These are phyloP conservation scores for Aspiorhynchus laticeps DNA, from an alignment of 2,113 vertebrate genomes.

Conservation along the genomic window DNA sequence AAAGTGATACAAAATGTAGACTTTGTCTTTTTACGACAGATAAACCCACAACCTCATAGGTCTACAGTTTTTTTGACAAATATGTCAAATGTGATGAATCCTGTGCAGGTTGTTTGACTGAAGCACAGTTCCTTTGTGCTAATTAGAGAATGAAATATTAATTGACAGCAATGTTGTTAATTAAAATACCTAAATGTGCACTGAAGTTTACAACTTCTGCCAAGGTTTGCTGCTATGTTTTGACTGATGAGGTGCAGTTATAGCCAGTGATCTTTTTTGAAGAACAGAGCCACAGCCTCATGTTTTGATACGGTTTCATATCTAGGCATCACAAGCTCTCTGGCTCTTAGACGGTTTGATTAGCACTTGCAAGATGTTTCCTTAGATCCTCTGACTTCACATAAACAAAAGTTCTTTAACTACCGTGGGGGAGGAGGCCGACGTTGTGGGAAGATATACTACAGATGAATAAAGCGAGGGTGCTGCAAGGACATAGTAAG, in stretches of 20 bases:
- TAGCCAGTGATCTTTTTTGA: conserved; percentile 24
- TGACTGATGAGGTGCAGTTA: conserved; percentile 20
- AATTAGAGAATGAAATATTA: conserved; percentile 23
- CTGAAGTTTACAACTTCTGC: background rate
- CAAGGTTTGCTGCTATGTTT: conserved; percentile 10
- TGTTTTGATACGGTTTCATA: conserved; percentile 43
- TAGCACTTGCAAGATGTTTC: conserved; percentile 41
- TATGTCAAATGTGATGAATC: background rate
- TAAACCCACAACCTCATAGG: background rate
- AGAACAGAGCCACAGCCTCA: conserved; percentile 21
- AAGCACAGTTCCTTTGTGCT: background rate
- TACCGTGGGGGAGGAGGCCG: conserved; percentile 12
- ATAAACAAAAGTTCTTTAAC: conserved; percentile 46
- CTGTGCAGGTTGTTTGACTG: conserved; percentile 8
- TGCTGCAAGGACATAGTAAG: background rate
- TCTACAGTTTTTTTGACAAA: background rate
- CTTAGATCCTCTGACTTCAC: conserved; percentile 45
- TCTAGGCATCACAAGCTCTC: conserved; percentile 39
- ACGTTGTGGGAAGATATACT: background rate
- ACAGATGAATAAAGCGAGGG: conserved; percentile 1
- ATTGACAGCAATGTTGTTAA: conserved; percentile 22
- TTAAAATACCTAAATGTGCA: conserved; percentile 19
- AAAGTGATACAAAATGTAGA: background rate
- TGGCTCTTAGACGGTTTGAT: conserved; percentile 48
- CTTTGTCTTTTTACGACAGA: background rate